phyloP scores from a whole-genome alignment of 2,797 vertebrate species.

The Sus cebifrons region DNA sequence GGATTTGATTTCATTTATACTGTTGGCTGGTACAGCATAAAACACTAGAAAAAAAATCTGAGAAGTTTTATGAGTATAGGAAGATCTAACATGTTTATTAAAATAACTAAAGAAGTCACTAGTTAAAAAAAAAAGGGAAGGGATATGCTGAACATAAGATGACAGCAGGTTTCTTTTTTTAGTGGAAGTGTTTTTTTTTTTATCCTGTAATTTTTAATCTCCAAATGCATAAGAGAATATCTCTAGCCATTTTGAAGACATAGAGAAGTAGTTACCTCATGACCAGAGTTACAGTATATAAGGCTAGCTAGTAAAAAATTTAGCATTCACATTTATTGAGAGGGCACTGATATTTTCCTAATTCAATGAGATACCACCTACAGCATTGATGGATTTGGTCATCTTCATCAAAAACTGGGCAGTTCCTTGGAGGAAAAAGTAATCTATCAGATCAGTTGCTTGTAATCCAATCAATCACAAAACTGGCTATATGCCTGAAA shows the following conservation, averaged over 20 bases:
- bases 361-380: constrained; percentile 38
- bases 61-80: background rate
- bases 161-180: background rate
- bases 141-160: background rate
- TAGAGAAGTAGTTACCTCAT: background rate
- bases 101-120: background rate
- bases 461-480: constrained; percentile 44
- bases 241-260: constrained; percentile 48
- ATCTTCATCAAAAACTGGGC: constrained; percentile 53
- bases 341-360: background rate
- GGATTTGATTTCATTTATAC: constrained; percentile 14
- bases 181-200: background rate
- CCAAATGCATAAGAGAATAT: background rate
- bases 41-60: background rate
- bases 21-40: background rate
- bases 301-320: background rate
- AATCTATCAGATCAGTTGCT: constrained; percentile 44
- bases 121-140: background rate
- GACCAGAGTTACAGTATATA: background rate
- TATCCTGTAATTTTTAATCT: constrained; percentile 48
- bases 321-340: constrained; percentile 19
- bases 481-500: constrained; percentile 40
- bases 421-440: constrained; percentile 36
- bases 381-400: constrained; percentile 4
- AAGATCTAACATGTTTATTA: background rate